A percentile compares a stretch with the other conserved stretches of the same genome.
Conservation (phyloP, 2,888 invertebrate genomes). For the Panorpa germanica region DNA sequence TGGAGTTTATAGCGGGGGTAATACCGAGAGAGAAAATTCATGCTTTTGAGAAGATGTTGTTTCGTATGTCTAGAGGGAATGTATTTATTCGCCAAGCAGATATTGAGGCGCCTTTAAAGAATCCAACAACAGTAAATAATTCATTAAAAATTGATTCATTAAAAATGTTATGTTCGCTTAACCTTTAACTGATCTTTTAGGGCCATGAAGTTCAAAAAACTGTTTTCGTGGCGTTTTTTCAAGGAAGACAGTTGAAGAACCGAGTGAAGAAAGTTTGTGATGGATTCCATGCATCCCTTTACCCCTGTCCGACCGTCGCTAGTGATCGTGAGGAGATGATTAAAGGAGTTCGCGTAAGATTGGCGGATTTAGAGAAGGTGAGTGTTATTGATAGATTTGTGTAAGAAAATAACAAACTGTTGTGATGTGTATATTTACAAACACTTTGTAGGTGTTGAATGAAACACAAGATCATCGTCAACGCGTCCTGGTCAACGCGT, state of each 20-base stretch:
- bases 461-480: constrained; percentile 89
- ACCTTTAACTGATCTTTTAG: constrained; percentile 18
- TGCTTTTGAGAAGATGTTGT: constrained; percentile 81
- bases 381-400: no score
- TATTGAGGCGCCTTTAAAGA: constrained; percentile 65
- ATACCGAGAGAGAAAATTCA: constrained; percentile 74
- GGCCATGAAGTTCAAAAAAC: constrained; percentile 77
- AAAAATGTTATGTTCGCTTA: background rate
- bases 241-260: constrained; percentile 82
- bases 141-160: background rate
- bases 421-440: no score
- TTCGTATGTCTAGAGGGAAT: constrained; percentile 84
- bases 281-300: constrained; percentile 81
- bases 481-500: constrained; percentile 68
- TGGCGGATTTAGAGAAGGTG: constrained; percentile 74
- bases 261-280: constrained; percentile 87
- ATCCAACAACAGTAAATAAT: constrained; percentile 49
- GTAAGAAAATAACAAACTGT: background rate
- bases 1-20: constrained; percentile 82
- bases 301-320: constrained; percentile 79
- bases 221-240: constrained; percentile 76
- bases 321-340: constrained; percentile 77
- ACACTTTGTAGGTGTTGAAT: constrained; percentile 44
- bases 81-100: constrained; percentile 77
- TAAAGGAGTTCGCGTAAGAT: constrained; percentile 70